Evolutionary conservation across 2,113 vertebrate species (phyloP).

Genomic region (Ciconia maguari): DNA sequence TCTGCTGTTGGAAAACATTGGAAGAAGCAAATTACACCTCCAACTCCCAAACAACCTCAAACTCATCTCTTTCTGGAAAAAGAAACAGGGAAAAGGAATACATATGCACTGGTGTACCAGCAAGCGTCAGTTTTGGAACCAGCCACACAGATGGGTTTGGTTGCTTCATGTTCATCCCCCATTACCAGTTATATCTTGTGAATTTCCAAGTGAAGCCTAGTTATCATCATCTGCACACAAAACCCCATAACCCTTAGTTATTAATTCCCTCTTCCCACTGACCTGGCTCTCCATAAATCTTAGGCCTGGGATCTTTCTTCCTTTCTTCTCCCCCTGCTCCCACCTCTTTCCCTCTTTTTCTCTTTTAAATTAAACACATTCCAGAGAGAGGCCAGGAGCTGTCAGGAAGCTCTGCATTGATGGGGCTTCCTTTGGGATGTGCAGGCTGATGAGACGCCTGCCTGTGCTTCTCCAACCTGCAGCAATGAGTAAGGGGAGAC

Average conservation of each 20-base stretch:
- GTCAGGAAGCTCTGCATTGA: slow-evolving; percentile 5
- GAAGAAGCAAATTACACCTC: not conserved
- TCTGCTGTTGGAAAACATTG: not conserved
- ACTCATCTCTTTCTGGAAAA: not conserved
- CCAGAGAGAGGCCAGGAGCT: slow-evolving; percentile 39
- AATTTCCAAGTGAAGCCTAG: not conserved
- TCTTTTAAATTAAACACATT: slow-evolving; percentile 67
- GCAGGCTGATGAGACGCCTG: not conserved
- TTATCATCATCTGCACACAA: not conserved
- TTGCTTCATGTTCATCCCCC: not conserved
- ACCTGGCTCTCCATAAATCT: slow-evolving; percentile 55
- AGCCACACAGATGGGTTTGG: not conserved
- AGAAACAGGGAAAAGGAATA: not conserved
- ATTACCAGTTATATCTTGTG: not conserved
- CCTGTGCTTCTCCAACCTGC: not conserved
- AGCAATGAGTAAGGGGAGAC: not conserved
- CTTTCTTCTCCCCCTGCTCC: slow-evolving; percentile 36
- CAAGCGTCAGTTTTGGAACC: not conserved
- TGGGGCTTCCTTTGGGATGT: slow-evolving; percentile 18
- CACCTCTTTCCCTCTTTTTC: slow-evolving; percentile 13
- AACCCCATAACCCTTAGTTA: not conserved
- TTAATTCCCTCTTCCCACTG: slow-evolving; percentile 39
- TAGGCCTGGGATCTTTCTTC: slow-evolving; percentile 46
- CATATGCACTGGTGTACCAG: not conserved
- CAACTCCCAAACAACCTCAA: not conserved